phyloP scores from a whole-genome alignment of 2,797 vertebrate genomes.

The Rhynchotus rufescens region DNA sequence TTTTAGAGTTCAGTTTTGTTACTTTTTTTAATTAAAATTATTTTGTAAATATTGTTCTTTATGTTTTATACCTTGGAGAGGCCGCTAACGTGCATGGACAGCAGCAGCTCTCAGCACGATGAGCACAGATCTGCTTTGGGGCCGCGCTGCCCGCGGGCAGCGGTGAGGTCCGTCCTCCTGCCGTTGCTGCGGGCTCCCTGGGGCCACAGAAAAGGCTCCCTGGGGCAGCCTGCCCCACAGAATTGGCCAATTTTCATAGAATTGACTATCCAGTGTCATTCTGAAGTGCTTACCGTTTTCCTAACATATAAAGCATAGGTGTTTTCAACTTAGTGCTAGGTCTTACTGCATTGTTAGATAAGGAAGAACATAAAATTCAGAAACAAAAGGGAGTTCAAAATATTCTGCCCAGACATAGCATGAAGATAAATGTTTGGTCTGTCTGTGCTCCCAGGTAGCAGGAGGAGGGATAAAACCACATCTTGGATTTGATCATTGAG shows the following conservation, averaged over 20 bases:
- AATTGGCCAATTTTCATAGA: not conserved
- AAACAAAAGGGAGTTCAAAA: constrained; percentile 18
- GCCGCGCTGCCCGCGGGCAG: not conserved
- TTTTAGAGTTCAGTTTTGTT: constrained; percentile 49
- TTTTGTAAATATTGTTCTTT: constrained; percentile 75
- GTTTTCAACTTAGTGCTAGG: not conserved
- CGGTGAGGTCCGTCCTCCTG: not conserved
- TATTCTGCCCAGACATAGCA: not conserved
- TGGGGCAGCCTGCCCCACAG: not conserved
- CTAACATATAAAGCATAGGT: not conserved
- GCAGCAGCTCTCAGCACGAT: not conserved
- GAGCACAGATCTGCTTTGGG: not conserved
- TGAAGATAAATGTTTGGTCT: not conserved
- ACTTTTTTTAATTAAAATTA: constrained; percentile 71
- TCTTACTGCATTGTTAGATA: not conserved
- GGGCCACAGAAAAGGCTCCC: not conserved
- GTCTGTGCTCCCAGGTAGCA: not conserved
- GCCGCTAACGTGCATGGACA: constrained; percentile 30
- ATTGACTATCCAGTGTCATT: not conserved
- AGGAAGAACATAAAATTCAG: not conserved
- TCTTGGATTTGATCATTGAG: not conserved
- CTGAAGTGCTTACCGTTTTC: not conserved
- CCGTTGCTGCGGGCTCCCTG: not conserved
- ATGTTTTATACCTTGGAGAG: constrained; percentile 60
- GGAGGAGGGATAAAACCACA: not conserved